phyloP scores from a whole-genome alignment of 2,888 invertebrate species.

The Timema cristinae region DNA sequence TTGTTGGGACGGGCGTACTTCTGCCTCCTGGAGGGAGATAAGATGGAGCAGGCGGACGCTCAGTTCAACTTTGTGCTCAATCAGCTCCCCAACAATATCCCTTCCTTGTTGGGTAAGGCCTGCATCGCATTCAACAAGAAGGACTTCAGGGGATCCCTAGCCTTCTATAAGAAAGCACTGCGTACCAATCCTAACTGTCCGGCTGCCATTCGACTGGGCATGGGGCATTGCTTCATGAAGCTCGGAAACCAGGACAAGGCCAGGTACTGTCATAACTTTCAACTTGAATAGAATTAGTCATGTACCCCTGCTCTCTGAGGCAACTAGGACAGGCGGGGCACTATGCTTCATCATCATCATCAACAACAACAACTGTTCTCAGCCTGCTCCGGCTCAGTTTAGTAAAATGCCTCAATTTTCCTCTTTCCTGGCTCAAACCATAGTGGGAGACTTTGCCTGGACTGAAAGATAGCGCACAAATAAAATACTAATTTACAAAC shows the following conservation, averaged over 20 bases:
- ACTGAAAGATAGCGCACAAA: too few species aligned
- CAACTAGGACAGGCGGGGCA: too few species aligned
- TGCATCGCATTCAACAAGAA: conserved; percentile 99
- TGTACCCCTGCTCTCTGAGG: too few species aligned
- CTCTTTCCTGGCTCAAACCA: too few species aligned
- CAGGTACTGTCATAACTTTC: conserved; percentile 51
- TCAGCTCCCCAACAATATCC: conserved; percentile 92
- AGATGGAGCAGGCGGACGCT: conserved; percentile 99
- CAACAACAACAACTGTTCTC: too few species aligned
- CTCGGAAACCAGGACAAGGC: conserved; percentile 94
- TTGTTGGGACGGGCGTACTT: conserved; percentile 96
- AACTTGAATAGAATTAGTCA: too few species aligned
- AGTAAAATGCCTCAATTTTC: too few species aligned
- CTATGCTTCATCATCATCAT: too few species aligned
- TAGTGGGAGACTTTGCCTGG: too few species aligned
- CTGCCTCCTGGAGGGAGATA: conserved; percentile 95
- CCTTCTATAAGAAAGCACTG: conserved; percentile 96
- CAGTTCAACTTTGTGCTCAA: conserved; percentile 99
- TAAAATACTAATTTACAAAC: too few species aligned
- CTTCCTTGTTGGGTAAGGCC: conserved; percentile 95
- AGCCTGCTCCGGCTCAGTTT: too few species aligned
- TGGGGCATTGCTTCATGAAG: conserved; percentile 99
- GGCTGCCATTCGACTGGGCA: conserved; percentile 91
- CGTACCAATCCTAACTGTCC: conserved; percentile 96
- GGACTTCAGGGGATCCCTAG: conserved; percentile 89